A percentile compares a stretch with the other conserved stretches of the same genome.
These are phyloP conservation scores for Congeria kusceri DNA, from an alignment of 2,888 invertebrate genomes.

Conservation along the genomic window DNA sequence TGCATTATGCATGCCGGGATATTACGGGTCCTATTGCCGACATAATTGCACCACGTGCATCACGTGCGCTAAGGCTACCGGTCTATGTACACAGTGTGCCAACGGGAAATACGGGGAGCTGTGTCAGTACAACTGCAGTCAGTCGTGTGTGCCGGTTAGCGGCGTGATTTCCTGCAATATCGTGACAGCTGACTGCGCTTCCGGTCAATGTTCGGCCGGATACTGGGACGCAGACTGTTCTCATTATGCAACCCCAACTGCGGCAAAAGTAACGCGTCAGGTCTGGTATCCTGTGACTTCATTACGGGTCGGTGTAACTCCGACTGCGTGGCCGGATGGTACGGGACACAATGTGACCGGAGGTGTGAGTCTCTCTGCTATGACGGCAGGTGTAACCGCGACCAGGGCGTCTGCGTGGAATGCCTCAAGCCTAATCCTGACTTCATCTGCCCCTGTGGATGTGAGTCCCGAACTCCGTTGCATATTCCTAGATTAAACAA, in stretches of 20 bases:
- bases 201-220: conserved; percentile 26
- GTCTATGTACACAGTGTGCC: conserved; percentile 39
- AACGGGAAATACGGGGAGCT: conserved; percentile 32
- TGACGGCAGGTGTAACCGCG: conserved; percentile 45
- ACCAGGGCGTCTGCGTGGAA: conserved; percentile 48
- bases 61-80: conserved; percentile 33
- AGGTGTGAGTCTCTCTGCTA: conserved; percentile 45
- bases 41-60: conserved; percentile 39
- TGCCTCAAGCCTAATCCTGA: conserved; percentile 42
- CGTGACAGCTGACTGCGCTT: conserved; percentile 34
- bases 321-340: conserved; percentile 26
- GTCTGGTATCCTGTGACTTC: conserved; percentile 24
- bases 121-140: conserved; percentile 44
- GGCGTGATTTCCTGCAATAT: conserved; percentile 36
- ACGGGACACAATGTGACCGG: conserved; percentile 36
- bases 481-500: no score
- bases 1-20: conserved; percentile 39
- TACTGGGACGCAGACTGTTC: conserved; percentile 37
- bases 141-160: conserved; percentile 28
- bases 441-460: conserved; percentile 45
- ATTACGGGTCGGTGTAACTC: conserved; percentile 29
- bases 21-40: conserved; percentile 38
- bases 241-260: conserved; percentile 32
- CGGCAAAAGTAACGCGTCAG: neutral
- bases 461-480: no score